Evolutionary conservation across 2,888 invertebrate species (phyloP).

Genomic region (Branchipolynoe longqiensis): DNA sequence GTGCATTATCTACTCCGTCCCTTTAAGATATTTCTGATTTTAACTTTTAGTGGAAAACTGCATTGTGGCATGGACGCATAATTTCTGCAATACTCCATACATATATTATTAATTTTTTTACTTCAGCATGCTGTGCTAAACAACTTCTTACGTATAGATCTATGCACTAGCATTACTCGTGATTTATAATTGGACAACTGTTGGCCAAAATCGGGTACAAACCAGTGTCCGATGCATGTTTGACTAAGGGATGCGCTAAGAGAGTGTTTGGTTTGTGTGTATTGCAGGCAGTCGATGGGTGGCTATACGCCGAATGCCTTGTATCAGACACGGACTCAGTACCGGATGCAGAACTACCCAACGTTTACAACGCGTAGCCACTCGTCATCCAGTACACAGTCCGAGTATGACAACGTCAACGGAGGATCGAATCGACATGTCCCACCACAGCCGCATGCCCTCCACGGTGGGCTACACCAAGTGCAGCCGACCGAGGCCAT

Average conservation of each 20-base stretch:
- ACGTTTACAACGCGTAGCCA: constrained; percentile 73
- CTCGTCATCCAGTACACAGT: constrained; percentile 72
- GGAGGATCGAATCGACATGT: neutral
- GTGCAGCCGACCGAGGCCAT: neutral
- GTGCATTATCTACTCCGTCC: no score
- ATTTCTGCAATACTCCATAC: no score
- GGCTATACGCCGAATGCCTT: constrained; percentile 80
- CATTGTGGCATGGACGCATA: no score
- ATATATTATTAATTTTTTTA: no score
- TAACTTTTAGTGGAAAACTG: no score
- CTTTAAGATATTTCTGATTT: no score
- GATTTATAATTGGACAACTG: no score
- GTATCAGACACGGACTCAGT: constrained; percentile 79
- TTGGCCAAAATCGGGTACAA: no score
- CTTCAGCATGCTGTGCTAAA: no score
- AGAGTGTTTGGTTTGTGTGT: neutral
- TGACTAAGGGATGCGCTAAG: neutral
- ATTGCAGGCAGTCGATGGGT: constrained; percentile 57
- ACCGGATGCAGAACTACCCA: constrained; percentile 81
- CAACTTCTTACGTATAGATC: no score
- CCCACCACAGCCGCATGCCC: constrained; percentile 9
- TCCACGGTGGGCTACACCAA: neutral
- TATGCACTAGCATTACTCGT: no score
- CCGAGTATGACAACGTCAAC: constrained; percentile 76
- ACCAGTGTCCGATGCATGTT: no score